Evolutionary conservation across 1,140 invertebrate genomes (phyloP), one percentile per base, ranked within the genome.

Genomic region (Adoxophyes honmai): DNA sequence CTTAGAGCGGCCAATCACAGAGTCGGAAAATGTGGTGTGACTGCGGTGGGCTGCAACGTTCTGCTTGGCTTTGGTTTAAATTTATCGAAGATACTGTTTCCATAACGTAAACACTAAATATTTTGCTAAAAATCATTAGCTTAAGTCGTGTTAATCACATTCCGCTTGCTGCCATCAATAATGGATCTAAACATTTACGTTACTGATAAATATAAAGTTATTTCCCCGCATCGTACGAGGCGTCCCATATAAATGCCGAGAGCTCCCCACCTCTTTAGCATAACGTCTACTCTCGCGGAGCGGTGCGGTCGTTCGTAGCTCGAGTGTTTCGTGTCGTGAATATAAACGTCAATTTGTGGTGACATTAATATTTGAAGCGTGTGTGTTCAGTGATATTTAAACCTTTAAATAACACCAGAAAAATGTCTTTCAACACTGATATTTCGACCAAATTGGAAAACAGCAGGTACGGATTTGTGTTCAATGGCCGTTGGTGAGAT

Each of bases 321-420:
- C 64, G 69, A 70, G 64, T 72, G 65, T 86, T 84, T 85, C 73
- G 77, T 73, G 68, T 66, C 73, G 61, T 57, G 64, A 65, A 60
- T 68, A 59, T 56, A 64, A 77, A 70, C 70, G 68, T 75, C 68
- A 75, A 75, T 69, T 70, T 67, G 53, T 44, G 73, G 83, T 88
- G 80, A 75, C 61, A 76, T 68, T 59, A 64, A 37, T 63, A 70
- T 61, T 65, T 73, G 63, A 60, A 61, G 62, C 71, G 76, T 84
- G 81, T 86, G 81, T 84, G 86, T 84, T 86, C 75, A 86, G 86
- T 88, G 86, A 79, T 81, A 86, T 82, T 80, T 78, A 80, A 61
- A 66, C 56, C 48, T 62, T 74, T 86, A 81, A 84, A 84, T 81
- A 84, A 72, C 73, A 81, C 80, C 58, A 73, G 76, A 85, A 86